Conservation (phyloP, 2,888 invertebrate species). For the Apoda limacodes region DNA sequence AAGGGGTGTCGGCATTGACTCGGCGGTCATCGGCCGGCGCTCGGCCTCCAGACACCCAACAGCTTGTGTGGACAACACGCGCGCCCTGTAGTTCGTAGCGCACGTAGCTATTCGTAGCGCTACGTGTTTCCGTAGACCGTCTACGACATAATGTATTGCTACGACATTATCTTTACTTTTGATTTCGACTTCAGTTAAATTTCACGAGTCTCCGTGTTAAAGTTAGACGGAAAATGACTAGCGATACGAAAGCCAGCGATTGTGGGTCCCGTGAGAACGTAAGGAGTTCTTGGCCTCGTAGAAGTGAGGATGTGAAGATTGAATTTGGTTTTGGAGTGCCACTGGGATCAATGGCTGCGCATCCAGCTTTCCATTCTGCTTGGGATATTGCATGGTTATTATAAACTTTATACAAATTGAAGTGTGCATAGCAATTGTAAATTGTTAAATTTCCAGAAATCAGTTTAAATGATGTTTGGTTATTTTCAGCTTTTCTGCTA, state of each 20-base stretch:
- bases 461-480: too few species aligned
- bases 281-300: conserved; percentile 37
- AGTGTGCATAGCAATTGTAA: too few species aligned
- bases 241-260: conserved; percentile 32
- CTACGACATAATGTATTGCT: conserved; percentile 5
- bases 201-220: too few species aligned
- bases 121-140: conserved; percentile 4
- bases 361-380: conserved; percentile 64
- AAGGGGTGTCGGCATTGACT: conserved; percentile 1
- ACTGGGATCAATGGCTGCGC: conserved; percentile 61
- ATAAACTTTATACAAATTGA: too few species aligned
- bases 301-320: conserved; percentile 65
- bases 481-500: too few species aligned
- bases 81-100: conserved; percentile 26
- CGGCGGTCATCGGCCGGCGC: conserved; percentile 23
- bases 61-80: conserved; percentile 16
- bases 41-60: not conserved
- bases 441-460: too few species aligned
- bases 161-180: conserved; percentile 1
- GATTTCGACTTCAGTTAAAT: not conserved
- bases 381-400: conserved; percentile 69
- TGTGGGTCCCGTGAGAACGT: conserved; percentile 25
- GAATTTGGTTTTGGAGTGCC: conserved; percentile 65
- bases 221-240: conserved; percentile 33
- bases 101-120: conserved; percentile 19